A percentile compares a stretch with the other conserved stretches of the same genome.
Evolutionary conservation across 2,113 vertebrate genomes (phyloP).

Genomic region (Nettapus auritus): DNA sequence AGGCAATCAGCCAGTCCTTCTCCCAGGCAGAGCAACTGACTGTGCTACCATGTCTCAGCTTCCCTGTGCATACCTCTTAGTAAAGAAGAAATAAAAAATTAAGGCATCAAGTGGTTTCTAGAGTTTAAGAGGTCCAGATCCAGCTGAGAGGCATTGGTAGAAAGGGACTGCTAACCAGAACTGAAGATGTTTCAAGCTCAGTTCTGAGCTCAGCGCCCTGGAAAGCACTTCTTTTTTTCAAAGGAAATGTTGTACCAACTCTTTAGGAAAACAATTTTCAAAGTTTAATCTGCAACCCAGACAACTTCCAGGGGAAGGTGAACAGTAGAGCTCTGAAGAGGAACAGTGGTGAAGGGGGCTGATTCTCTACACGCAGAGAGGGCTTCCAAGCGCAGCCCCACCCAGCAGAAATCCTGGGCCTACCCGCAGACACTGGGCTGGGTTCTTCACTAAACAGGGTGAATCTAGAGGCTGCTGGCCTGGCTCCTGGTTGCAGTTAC

Average conservation of each 20-base stretch:
- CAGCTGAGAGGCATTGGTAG: not conserved
- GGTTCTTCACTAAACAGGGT: not conserved
- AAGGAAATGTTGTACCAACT: constrained; percentile 59
- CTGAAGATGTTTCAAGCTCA: constrained; percentile 3
- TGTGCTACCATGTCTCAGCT: not conserved
- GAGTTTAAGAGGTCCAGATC: constrained; percentile 13
- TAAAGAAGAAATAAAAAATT: not conserved
- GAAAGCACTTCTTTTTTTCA: constrained; percentile 19
- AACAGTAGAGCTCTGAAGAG: constrained; percentile 65
- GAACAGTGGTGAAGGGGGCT: constrained; percentile 72
- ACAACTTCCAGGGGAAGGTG: constrained; percentile 62
- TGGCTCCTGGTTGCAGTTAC: not conserved
- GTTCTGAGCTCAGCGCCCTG: constrained; percentile 35
- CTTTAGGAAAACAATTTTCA: constrained; percentile 75
- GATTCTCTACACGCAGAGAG: constrained; percentile 56
- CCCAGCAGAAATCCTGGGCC: not conserved
- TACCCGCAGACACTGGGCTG: not conserved
- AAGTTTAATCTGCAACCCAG: constrained; percentile 74
- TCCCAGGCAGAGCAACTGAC: not conserved
- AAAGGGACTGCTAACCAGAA: not conserved
- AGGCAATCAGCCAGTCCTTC: not conserved
- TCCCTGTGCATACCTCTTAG: constrained; percentile 22
- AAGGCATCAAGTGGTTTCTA: not conserved
- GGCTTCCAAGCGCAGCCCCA: not conserved
- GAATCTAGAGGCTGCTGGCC: not conserved